Percentiles rank a stretch among this genome's conserved stretches.
Conservation (phyloP, 2,888 invertebrate genomes). For the Machimus rusticus region DNA sequence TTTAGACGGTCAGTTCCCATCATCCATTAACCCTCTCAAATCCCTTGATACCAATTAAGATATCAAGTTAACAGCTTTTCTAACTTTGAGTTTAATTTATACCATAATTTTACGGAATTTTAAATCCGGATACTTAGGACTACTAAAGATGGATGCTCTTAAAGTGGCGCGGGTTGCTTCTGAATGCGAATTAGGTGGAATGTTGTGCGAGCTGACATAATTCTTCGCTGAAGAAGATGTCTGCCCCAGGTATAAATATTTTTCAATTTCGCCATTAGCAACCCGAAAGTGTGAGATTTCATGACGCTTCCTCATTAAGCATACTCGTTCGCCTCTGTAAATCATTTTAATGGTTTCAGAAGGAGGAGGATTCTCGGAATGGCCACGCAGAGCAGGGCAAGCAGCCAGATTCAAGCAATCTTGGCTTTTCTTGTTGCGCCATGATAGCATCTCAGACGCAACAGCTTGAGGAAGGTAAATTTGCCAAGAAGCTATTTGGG, state of each 20-base stretch:
- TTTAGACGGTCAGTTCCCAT: slow-evolving; percentile 1
- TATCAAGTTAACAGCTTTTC: slow-evolving; percentile 30
- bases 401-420: background rate
- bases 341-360: slow-evolving; percentile 19
- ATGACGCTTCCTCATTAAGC: background rate
- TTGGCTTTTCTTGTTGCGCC: background rate
- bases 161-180: background rate
- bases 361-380: background rate
- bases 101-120: slow-evolving; percentile 23
- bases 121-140: slow-evolving; percentile 10
- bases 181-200: background rate
- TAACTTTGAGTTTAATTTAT: slow-evolving; percentile 30
- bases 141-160: background rate
- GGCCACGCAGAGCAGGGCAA: background rate
- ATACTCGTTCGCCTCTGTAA: background rate
- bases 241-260: background rate
- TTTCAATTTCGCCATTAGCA: background rate
- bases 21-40: slow-evolving; percentile 29
- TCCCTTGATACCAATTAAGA: slow-evolving; percentile 39
- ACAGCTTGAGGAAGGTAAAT: background rate
- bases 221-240: background rate
- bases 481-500: background rate
- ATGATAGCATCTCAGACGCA: background rate
- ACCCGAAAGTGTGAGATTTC: background rate
- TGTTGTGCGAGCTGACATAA: background rate